phyloP scores from a whole-genome alignment of 2,113 vertebrate genomes.

The Brienomyrus brachyistius region DNA sequence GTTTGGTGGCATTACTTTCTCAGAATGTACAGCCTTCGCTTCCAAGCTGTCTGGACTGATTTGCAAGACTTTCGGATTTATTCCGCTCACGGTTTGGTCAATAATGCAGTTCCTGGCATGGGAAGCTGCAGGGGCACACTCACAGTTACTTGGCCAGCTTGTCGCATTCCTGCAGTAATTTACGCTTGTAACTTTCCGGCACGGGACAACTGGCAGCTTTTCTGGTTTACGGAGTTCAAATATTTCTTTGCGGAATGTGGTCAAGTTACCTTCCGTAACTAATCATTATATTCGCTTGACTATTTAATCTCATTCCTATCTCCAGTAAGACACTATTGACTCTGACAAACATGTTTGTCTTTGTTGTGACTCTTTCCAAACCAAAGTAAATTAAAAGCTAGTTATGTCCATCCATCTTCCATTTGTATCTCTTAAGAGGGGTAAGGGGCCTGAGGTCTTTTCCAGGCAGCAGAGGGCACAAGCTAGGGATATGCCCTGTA shows the following conservation, averaged over 20 bases:
- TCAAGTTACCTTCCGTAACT: background rate
- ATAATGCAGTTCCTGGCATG: background rate
- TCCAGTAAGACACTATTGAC: background rate
- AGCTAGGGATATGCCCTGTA: background rate
- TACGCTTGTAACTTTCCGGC: background rate
- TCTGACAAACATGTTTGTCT: background rate
- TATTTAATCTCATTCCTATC: background rate
- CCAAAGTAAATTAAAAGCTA: background rate
- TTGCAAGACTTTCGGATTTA: background rate
- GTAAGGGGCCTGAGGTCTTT: background rate
- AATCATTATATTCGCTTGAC: background rate
- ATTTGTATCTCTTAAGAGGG: background rate
- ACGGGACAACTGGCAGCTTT: background rate
- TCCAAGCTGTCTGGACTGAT: background rate
- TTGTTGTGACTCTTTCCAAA: background rate
- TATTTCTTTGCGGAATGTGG: background rate
- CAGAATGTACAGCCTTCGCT: background rate
- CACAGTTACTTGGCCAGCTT: background rate
- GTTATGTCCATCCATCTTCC: background rate
- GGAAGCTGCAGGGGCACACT: background rate
- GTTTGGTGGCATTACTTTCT: background rate
- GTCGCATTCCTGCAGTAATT: background rate
- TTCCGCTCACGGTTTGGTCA: background rate
- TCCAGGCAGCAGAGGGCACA: background rate
- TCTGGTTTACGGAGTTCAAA: background rate